Conservation (phyloP, 2,797 vertebrate genomes). For the Tapera naevia region DNA sequence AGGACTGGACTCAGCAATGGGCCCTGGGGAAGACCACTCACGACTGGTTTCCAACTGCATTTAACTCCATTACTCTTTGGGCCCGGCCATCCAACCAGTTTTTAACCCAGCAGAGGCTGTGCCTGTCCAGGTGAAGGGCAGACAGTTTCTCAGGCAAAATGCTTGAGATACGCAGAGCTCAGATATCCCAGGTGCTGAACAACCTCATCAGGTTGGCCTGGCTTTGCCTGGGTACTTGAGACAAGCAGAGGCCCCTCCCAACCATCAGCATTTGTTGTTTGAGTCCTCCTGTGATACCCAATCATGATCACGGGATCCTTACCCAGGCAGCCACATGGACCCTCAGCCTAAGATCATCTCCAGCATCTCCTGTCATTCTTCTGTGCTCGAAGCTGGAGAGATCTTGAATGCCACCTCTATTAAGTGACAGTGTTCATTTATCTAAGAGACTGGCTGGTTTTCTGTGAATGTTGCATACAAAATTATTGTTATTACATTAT, state of each 20-base stretch:
- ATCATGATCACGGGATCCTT: rapidly evolving
- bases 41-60: too few species aligned
- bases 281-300: neutral
- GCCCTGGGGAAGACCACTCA: too few species aligned
- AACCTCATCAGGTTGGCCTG: rapidly evolving
- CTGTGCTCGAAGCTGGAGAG: neutral
- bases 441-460: neutral
- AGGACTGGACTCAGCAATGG: too few species aligned
- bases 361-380: neutral
- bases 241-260: neutral
- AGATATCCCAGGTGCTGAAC: neutral
- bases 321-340: rapidly evolving
- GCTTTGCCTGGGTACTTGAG: neutral
- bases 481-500: slow-evolving; percentile 46
- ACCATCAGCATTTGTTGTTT: neutral
- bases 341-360: neutral
- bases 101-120: too few species aligned
- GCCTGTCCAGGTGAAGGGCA: too few species aligned
- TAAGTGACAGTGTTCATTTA: neutral
- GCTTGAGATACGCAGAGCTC: neutral
- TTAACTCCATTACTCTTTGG: too few species aligned
- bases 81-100: too few species aligned
- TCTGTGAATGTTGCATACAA: neutral
- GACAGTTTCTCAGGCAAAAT: too few species aligned
- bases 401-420: neutral